Evolutionary conservation across 2,797 vertebrate genomes (phyloP).

Genomic region (Xyrichtys novacula): DNA sequence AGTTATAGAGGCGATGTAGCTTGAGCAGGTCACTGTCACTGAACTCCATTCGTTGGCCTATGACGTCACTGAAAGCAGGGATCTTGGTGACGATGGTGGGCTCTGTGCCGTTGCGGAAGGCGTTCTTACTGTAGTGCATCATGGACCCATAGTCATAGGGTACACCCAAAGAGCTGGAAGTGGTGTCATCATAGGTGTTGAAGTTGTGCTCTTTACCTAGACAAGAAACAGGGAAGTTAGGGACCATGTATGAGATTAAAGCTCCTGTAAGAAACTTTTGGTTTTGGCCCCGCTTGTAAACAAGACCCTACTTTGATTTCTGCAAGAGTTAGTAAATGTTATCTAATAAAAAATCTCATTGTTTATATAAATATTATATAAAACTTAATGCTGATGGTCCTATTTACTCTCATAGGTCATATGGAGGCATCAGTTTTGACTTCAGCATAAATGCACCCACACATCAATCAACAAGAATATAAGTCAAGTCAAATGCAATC

Average conservation of each 20-base stretch:
- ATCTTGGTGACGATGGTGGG: constrained; percentile 94
- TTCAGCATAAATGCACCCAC: too few species aligned
- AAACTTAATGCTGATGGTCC: too few species aligned
- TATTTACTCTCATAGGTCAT: too few species aligned
- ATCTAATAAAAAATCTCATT: too few species aligned
- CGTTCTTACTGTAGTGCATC: constrained; percentile 95
- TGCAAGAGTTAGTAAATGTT: too few species aligned
- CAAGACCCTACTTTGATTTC: too few species aligned
- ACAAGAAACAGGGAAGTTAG: background rate
- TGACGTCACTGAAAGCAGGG: constrained; percentile 89
- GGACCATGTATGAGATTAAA: too few species aligned
- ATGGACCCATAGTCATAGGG: constrained; percentile 96
- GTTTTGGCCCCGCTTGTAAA: too few species aligned
- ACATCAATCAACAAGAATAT: background rate
- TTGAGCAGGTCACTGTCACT: constrained; percentile 93
- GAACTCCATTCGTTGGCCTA: constrained; percentile 96
- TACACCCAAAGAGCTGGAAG: constrained; percentile 88
- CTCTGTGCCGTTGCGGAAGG: constrained; percentile 87
- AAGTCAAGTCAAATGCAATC: too few species aligned
- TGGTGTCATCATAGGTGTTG: constrained; percentile 86
- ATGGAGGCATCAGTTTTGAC: too few species aligned
- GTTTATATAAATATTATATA: too few species aligned
- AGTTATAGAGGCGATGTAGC: constrained; percentile 91
- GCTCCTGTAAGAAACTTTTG: too few species aligned
- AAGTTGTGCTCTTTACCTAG: constrained; percentile 91